A percentile compares a stretch with the other conserved stretches of the same genome.
These are phyloP conservation scores for Varanus salvator DNA, from an alignment of 2,113 vertebrate species.

Conservation along the genomic window DNA sequence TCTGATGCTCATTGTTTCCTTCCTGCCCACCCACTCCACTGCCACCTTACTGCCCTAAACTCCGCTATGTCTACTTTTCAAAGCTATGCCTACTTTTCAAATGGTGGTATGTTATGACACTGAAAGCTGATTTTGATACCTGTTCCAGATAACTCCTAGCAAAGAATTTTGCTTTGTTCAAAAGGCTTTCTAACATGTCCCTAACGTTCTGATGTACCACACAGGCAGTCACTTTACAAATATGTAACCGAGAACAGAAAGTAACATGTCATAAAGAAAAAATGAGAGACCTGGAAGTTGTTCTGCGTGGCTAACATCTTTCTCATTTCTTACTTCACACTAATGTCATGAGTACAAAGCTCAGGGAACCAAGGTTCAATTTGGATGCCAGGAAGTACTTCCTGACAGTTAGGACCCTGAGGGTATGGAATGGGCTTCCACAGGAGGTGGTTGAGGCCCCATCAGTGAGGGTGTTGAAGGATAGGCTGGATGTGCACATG, in stretches of 20 bases:
- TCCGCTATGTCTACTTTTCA: not conserved
- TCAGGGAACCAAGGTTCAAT: too few relatives aligned
- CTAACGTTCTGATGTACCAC: too few relatives aligned
- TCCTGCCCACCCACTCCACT: too few relatives aligned
- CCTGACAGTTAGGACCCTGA: too few relatives aligned
- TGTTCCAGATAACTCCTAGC: not conserved
- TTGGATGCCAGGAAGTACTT: too few relatives aligned
- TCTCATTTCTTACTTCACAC: not conserved
- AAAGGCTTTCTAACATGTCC: too few relatives aligned
- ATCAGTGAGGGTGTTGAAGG: too few relatives aligned
- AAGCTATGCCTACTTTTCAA: not conserved
- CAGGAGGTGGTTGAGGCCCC: too few relatives aligned
- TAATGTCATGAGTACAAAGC: not conserved
- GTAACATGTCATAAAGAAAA: rapidly evolving
- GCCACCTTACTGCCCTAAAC: not conserved
- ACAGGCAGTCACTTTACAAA: not conserved
- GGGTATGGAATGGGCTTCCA: too few relatives aligned
- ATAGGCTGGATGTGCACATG: too few relatives aligned
- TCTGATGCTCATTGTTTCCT: not conserved
- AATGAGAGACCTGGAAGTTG: not conserved
- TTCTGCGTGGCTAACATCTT: conserved; percentile 10
- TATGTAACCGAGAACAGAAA: rapidly evolving
- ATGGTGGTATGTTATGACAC: too few relatives aligned
- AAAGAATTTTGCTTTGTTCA: not conserved
- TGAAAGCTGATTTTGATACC: not conserved